Evolutionary conservation across 2,797 vertebrate species (phyloP).

Genomic region (Octomys mimax): DNA sequence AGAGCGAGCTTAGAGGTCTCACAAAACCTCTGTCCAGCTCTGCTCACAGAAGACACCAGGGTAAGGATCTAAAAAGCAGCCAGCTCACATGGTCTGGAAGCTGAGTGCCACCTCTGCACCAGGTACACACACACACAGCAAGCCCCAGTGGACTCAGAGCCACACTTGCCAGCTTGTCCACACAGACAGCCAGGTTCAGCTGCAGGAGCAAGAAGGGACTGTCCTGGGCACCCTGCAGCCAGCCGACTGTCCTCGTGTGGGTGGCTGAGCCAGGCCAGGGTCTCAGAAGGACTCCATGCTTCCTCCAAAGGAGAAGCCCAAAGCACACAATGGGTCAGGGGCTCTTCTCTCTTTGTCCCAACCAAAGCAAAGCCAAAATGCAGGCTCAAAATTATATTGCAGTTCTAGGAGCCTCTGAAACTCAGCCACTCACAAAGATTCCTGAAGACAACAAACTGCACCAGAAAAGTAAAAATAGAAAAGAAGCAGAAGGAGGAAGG

Average conservation of each 20-base stretch:
- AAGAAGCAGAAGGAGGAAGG: not conserved
- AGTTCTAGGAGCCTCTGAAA: slow-evolving; percentile 15
- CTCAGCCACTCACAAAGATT: not conserved
- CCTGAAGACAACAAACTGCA: not conserved
- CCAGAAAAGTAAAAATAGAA: slow-evolving; percentile 79
- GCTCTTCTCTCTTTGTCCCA: not conserved
- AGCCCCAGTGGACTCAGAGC: not conserved
- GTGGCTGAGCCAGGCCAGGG: not conserved
- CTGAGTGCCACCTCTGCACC: not conserved
- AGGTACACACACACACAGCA: not conserved
- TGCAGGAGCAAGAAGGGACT: not conserved
- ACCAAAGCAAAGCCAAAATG: not conserved
- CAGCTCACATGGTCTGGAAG: not conserved
- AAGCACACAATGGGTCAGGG: not conserved
- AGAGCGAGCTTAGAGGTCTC: not conserved
- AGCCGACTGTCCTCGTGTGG: rapidly evolving
- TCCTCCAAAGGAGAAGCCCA: not conserved
- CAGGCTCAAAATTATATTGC: not conserved
- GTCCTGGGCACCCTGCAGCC: not conserved
- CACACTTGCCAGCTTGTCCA: not conserved
- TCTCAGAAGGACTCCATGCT: not conserved
- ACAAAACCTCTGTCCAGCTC: not conserved
- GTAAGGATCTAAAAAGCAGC: not conserved
- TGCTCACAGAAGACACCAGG: not conserved
- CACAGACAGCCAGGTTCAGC: not conserved